Conservation (phyloP, 1,140 invertebrate species). For the Lanistes nyassanus region DNA sequence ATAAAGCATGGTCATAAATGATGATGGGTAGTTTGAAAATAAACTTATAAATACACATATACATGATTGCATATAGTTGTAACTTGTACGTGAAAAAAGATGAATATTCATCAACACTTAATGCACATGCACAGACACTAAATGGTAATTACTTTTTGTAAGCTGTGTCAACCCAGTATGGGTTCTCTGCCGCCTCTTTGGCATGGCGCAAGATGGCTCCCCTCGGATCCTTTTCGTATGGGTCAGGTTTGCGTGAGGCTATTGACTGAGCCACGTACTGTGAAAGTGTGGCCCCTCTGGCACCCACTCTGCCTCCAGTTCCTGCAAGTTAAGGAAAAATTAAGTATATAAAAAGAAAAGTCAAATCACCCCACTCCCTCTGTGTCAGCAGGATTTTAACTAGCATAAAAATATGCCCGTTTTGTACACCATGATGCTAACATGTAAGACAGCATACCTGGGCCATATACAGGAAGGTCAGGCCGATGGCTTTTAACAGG, state of each 20-base stretch:
- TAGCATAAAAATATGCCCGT: no score
- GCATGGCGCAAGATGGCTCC: slow-evolving; percentile 97
- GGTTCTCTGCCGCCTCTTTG: slow-evolving; percentile 96
- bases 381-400: no score
- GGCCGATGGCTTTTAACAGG: slow-evolving; percentile 91
- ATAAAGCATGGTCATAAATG: no score
- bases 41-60: not conserved
- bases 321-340: slow-evolving; percentile 69
- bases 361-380: not conserved
- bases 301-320: slow-evolving; percentile 91
- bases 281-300: slow-evolving; percentile 94
- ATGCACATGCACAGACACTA: not conserved
- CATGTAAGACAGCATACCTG: slow-evolving; percentile 62
- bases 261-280: slow-evolving; percentile 97
- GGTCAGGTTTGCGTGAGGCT: slow-evolving; percentile 87
- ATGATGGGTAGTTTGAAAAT: not conserved
- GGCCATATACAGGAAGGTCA: slow-evolving; percentile 93
- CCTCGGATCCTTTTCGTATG: slow-evolving; percentile 96
- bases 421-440: not conserved
- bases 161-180: slow-evolving; percentile 80
- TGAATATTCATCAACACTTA: not conserved
- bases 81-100: not conserved
- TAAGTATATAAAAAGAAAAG: not conserved
- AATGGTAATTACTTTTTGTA: slow-evolving; percentile 60
- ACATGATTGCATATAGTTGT: not conserved